Evolutionary conservation across 2,113 vertebrate species (phyloP).

Genomic region (Atherinomorus stipes): DNA sequence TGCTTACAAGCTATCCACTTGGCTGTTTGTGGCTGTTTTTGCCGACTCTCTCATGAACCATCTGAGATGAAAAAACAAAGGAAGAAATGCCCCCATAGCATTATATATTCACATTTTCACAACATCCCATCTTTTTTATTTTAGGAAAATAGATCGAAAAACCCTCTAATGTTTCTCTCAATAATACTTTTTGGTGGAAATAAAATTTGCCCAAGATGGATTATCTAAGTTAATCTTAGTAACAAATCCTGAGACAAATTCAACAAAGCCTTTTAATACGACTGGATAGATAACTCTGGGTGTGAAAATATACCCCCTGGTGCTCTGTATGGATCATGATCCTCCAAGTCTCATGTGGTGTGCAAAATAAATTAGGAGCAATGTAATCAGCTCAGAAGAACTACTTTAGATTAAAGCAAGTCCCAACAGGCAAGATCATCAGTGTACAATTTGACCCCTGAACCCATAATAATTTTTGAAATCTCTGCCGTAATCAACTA

Average conservation of each 20-base stretch:
- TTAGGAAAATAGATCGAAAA: too few relatives aligned
- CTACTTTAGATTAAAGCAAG: constrained; percentile 63
- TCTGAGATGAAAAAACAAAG: too few relatives aligned
- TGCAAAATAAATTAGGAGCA: constrained; percentile 61
- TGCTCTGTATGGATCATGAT: constrained; percentile 24
- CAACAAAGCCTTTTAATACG: constrained; percentile 13
- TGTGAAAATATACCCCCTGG: constrained; percentile 3
- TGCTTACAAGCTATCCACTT: too few relatives aligned
- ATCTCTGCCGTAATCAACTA: constrained; percentile 69
- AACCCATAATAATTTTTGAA: constrained; percentile 74
- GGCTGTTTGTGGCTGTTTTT: too few relatives aligned
- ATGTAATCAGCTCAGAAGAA: constrained; percentile 70
- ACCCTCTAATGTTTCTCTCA: too few relatives aligned
- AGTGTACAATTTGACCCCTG: constrained; percentile 68
- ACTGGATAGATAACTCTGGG: constrained; percentile 26
- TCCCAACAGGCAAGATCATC: constrained; percentile 62
- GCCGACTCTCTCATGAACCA: too few relatives aligned
- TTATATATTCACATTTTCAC: too few relatives aligned
- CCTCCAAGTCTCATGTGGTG: constrained; percentile 30
- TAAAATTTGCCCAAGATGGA: background rate
- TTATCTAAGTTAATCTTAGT: background rate
- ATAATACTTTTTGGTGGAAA: too few relatives aligned
- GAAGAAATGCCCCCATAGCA: too few relatives aligned
- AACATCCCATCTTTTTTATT: too few relatives aligned
- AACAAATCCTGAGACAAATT: background rate